Base-by-base conservation (phyloP, 2,888 invertebrate genomes). In the Andrena camellia region DNA sequence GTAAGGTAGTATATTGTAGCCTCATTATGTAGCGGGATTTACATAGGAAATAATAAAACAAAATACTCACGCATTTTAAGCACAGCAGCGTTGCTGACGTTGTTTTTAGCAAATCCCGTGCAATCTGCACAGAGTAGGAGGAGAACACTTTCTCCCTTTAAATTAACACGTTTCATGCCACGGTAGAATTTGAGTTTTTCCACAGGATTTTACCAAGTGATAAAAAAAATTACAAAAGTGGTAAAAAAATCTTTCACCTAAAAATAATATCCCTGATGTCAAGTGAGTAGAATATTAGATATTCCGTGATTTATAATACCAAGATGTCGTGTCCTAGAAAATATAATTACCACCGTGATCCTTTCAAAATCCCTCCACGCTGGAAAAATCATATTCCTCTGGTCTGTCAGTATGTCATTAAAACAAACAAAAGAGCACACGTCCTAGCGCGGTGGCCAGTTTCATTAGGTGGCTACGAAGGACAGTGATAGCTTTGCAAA, bases 391-490 rank as follows among this genome's bases (percentile, higher is more conserved):
- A 63, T 63, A 23, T 33, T 54, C 52, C 17, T 42, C 29, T 33
- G n/a, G 17, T 20, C 33, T 26, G 52, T 35, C 48, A 33, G 72
- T 63, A 3, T 63, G 60, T 26, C 23, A 33, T 54, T 54, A 63
- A 72, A 72, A 72, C 48, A 50, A 72, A 72, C 57, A 63, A 50
- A 54, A 63, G 63, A 52, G 23, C 5, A 8, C 67, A 52, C 33
- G 54, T 62, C 31, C 63, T 63, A 23, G 35, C 63, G 23, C 6
- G 52, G 20, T 7, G 10, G 63, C n/a, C 54, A 54, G 63, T 72
- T 62, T 52, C 72, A 62, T 72, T 72, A 63, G 26, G 54, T 35
- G 72, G 33, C 54, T 52, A 17, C 71, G 63, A 31, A 72, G 62
- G n/a, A 54, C 54, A 33, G 63, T 17, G 31, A 42, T 63, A 64